phyloP scores from a whole-genome alignment of 2,888 invertebrate genomes.

The Drosophila mayaguana region DNA sequence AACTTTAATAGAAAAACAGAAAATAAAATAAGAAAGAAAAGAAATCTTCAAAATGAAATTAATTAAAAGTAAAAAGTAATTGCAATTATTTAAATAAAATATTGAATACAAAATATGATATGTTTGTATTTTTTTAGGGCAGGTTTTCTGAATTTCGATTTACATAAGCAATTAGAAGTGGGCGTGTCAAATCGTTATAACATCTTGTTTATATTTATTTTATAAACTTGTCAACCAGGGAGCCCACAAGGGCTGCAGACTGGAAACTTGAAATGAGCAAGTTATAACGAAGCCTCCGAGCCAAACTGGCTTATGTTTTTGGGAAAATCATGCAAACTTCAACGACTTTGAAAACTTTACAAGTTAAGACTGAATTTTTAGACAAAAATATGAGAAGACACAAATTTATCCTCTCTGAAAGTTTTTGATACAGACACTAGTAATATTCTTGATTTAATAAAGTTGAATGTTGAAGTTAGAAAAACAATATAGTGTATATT shows the following conservation, averaged over 20 bases:
- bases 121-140: background rate
- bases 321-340: background rate
- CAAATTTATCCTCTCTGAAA: background rate
- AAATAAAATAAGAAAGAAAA: constrained; percentile 29
- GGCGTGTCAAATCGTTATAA: background rate
- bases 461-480: too few species aligned
- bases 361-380: too few species aligned
- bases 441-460: background rate
- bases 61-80: constrained; percentile 44
- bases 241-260: background rate
- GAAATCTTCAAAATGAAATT: constrained; percentile 35
- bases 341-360: background rate
- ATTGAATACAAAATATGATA: constrained; percentile 68
- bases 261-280: background rate
- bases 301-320: background rate
- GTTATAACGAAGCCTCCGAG: background rate
- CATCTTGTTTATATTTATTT: too few species aligned
- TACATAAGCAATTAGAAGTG: background rate
- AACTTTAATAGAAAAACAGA: constrained; percentile 25
- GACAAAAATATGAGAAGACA: background rate
- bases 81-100: constrained; percentile 79
- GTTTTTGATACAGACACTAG: too few species aligned
- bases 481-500: too few species aligned
- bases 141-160: background rate
- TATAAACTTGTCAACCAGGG: too few species aligned